Evolutionary conservation across 2,888 invertebrate species (phyloP).

Genomic region (Drosophila pegasa): DNA sequence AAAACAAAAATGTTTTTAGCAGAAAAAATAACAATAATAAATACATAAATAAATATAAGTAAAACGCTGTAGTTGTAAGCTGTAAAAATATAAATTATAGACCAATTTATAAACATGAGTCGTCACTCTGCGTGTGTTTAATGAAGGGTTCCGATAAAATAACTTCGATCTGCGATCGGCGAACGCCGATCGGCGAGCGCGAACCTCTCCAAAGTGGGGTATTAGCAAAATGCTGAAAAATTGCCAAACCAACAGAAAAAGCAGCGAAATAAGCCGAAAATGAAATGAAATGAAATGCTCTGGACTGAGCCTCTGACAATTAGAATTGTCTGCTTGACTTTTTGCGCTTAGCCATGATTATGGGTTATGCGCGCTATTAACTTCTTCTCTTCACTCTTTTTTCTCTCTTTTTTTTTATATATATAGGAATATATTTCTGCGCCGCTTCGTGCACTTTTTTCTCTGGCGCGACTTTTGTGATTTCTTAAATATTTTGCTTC

Average conservation of each 20-base stretch:
- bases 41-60: slow-evolving; percentile 19
- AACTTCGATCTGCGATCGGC: slow-evolving; percentile 15
- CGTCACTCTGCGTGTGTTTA: slow-evolving; percentile 67
- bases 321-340: slow-evolving; percentile 76
- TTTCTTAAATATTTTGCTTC: slow-evolving; percentile 25
- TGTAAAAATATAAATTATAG: slow-evolving; percentile 81
- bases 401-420: neutral
- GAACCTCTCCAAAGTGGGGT: slow-evolving; percentile 61
- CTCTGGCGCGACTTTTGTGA: slow-evolving; percentile 7
- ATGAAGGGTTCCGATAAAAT: slow-evolving; percentile 72
- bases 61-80: slow-evolving; percentile 49
- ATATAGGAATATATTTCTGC: slow-evolving; percentile 4
- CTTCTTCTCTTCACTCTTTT: neutral
- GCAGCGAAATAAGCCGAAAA: slow-evolving; percentile 45
- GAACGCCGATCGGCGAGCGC: slow-evolving; percentile 13
- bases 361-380: slow-evolving; percentile 54
- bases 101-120: slow-evolving; percentile 82
- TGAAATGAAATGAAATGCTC: slow-evolving; percentile 70
- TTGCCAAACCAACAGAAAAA: slow-evolving; percentile 47
- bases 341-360: slow-evolving; percentile 72
- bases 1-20: slow-evolving; percentile 15
- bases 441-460: slow-evolving; percentile 31
- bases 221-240: slow-evolving; percentile 82
- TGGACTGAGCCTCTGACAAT: slow-evolving; percentile 61
- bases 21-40: slow-evolving; percentile 40